A percentile compares a stretch with the other conserved stretches of the same genome.
phyloP scores from a whole-genome alignment of 2,113 vertebrate species.

The Zapornia atra region DNA sequence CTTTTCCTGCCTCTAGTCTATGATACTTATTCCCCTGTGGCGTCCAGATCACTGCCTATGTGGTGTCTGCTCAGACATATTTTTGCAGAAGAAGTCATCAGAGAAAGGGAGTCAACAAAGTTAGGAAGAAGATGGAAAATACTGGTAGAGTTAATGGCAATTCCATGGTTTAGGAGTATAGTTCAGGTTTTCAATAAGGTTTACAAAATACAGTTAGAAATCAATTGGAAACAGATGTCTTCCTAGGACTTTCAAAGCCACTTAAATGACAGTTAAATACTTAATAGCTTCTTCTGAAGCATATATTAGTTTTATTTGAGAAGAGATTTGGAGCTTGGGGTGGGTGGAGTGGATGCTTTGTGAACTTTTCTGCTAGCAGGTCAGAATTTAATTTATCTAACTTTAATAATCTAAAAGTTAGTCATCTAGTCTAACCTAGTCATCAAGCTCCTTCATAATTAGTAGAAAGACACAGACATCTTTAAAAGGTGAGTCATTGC shows the following conservation, averaged over 20 bases:
- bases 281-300: not conserved
- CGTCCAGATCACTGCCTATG: fast-evolving
- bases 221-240: not conserved
- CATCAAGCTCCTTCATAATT: not conserved
- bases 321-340: not conserved
- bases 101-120: not conserved
- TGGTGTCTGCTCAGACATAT: fast-evolving
- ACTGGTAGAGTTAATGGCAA: not conserved
- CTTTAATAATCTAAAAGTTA: not conserved
- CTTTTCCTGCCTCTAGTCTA: not conserved
- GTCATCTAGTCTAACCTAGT: not conserved
- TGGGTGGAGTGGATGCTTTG: not conserved
- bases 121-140: not conserved
- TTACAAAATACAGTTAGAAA: not conserved
- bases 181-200: not conserved
- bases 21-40: not conserved
- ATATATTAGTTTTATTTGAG: not conserved
- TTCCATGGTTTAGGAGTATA: not conserved
- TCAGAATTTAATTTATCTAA: not conserved
- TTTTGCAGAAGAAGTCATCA: not conserved
- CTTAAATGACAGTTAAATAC: not conserved
- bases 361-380: not conserved
- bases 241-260: not conserved
- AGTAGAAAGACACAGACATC: not conserved
- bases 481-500: not conserved